Evolutionary conservation across 2,113 vertebrate genomes (phyloP), one percentile per base, ranked within the genome.

Genomic region (Hippopotamus amphibius): DNA sequence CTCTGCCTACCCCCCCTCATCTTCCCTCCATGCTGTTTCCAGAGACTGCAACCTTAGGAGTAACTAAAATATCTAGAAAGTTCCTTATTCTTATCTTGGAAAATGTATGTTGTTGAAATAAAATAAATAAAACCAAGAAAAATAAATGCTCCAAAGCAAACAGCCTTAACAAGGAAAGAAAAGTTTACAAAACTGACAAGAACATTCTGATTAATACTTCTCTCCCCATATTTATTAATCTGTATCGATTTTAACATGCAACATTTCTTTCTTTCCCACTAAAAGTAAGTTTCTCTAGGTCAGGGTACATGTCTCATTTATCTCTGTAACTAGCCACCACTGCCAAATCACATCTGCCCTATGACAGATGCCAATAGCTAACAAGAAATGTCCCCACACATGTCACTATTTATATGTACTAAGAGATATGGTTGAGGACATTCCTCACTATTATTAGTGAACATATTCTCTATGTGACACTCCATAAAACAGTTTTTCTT

Each of bases 51-150:
- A 53, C 2, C 16, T 30, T 74, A 68, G 30, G 50, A 97, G n/a
- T 53, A 80, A 90, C 10, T 74, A 50, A 83, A 5, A 37, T 46
- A 30, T 19, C 24, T 37, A 95, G 46, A 74, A 72, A 83, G 37
- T 61, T 41, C 15, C 17, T 41, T 48, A 22, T n/a, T 77, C 37
- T 90, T 65, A 46, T 76, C 24, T 90, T 86, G 22, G 46, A 92
- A 93, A 97, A 81, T 41, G 0, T 63, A 12, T 95, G 48, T 68
- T 63, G 11, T 81, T 71, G 61, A 96, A 85, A 88, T 48, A 61
- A 53, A 93, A 90, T 55, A 61, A 53, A 93, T 61, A 41, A 81
- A 74, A 33, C 1, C 21, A 87, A 86, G 21, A 65, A 71, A 93
- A 88, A 69, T 13, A 72, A 83, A 41, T 77, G 15, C 48, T 50